Evolutionary conservation across 2,113 vertebrate genomes (phyloP), one percentile per base, ranked within the genome.

Genomic region (Dolichotis patagonum): DNA sequence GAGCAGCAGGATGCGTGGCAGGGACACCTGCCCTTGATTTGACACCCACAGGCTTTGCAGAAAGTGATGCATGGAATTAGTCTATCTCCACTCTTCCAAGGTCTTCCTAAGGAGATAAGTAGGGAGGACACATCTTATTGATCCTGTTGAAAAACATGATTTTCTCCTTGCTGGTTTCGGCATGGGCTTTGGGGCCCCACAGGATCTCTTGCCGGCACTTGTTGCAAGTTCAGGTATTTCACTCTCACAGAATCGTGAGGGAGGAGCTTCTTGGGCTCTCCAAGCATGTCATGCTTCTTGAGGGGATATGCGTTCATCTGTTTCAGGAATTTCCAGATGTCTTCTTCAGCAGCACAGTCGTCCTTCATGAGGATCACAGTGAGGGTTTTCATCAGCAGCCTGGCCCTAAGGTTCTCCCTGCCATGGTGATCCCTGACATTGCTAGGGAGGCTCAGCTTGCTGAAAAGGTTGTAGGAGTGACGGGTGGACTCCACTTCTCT

Each of bases 61-160:
- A 3, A 30, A 8, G 1, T 6, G 6, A 5, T 0, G 32, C 2
- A 46, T 62, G 11, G 5, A 10, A 17, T 20, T 2, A 22, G 24
- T 4, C 2, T 54, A 10, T 3, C 8, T 67, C 16, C 30, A 43
- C 46, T 32, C 32, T 54, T 69, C 14, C 17, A 32, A 11, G 5
- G 3, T 41, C 46, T 30, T 81, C 60, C 67, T 67, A 56, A 52
- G 28, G 13, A 2, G 38, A 13, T 8, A 78, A 38, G 8, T 5
- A 14, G 13, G 2, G 3, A 12, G 43, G 13, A 14, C 4, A n/a
- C 22, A 4, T 62, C 14, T 49, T 43, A 8, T 16, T 60, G 41
- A 89, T 5, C 4, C 24, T 62, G 8, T 0, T 16, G 32, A 90
- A 67, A 67, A 22, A 54, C 6, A 67, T 2, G 16, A 82, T 63